Evolutionary conservation across 2,888 invertebrate species (phyloP).

Genomic region (Ganaspis brasiliensis): DNA sequence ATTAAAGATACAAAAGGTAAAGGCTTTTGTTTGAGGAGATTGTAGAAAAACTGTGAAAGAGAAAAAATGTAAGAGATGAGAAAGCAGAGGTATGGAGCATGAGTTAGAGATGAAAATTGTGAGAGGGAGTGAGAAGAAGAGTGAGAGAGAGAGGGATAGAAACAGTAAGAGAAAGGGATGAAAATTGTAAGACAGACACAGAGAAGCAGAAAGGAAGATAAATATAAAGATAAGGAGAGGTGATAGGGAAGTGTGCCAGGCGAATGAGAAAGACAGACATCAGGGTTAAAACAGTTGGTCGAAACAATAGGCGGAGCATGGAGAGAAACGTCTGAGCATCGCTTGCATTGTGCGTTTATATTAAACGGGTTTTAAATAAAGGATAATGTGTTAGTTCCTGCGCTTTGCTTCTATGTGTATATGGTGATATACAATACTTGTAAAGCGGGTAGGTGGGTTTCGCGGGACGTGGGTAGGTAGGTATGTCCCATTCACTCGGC

Average conservation of each 20-base stretch:
- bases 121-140: no score
- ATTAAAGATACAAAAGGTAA: background rate
- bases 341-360: conserved; percentile 72
- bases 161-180: conserved; percentile 42
- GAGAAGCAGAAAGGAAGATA: conserved; percentile 8
- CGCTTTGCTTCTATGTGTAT: conserved; percentile 59
- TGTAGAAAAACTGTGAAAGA: background rate
- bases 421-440: conserved; percentile 56
- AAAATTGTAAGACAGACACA: conserved; percentile 41
- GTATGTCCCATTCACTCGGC: conserved; percentile 72
- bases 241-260: conserved; percentile 41
- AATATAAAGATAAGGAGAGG: conserved; percentile 27
- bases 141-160: conserved; percentile 23
- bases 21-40: no score
- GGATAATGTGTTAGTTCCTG: conserved; percentile 72
- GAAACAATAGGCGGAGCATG: conserved; percentile 75
- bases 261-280: conserved; percentile 51
- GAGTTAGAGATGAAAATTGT: no score
- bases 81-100: background rate
- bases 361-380: conserved; percentile 74
- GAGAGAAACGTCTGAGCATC: conserved; percentile 76
- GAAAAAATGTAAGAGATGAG: background rate
- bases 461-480: conserved; percentile 64
- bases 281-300: conserved; percentile 74
- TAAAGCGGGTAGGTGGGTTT: conserved; percentile 66